These are phyloP conservation scores for Chaetops frenatus DNA, from an alignment of 2,113 vertebrate genomes.

Conservation along the genomic window DNA sequence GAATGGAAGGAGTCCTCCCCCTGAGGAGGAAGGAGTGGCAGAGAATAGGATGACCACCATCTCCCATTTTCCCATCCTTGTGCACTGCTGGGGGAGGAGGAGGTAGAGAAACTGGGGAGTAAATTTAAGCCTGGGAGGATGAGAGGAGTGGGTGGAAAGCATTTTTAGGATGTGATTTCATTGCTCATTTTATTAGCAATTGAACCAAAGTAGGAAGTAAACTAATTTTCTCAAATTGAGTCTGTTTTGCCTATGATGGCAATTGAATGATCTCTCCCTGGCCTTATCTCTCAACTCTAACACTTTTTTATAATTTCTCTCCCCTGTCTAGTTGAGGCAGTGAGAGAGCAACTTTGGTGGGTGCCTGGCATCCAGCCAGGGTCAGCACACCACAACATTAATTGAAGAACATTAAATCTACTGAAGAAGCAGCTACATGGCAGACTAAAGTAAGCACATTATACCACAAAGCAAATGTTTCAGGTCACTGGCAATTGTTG, in stretches of 20 bases:
- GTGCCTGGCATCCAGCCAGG: not conserved
- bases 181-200: not conserved
- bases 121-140: not conserved
- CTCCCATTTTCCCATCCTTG: not conserved
- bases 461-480: not conserved
- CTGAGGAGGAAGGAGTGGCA: not conserved
- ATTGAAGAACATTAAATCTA: not conserved
- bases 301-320: not conserved
- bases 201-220: not conserved
- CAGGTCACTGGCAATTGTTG: not conserved
- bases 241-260: not conserved
- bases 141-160: rapidly evolving
- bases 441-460: not conserved
- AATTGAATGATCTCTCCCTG: not conserved
- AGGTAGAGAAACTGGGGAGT: not conserved
- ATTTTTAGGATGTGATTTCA: not conserved
- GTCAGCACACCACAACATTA: not conserved
- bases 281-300: not conserved
- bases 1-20: not conserved
- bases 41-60: not conserved
- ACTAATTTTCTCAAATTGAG: not conserved
- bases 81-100: rapidly evolving
- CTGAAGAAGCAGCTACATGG: not conserved
- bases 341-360: not conserved
- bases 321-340: not conserved